Conservation (phyloP, 2,113 vertebrate genomes). For the Sterrhoptilus dennistouni region DNA sequence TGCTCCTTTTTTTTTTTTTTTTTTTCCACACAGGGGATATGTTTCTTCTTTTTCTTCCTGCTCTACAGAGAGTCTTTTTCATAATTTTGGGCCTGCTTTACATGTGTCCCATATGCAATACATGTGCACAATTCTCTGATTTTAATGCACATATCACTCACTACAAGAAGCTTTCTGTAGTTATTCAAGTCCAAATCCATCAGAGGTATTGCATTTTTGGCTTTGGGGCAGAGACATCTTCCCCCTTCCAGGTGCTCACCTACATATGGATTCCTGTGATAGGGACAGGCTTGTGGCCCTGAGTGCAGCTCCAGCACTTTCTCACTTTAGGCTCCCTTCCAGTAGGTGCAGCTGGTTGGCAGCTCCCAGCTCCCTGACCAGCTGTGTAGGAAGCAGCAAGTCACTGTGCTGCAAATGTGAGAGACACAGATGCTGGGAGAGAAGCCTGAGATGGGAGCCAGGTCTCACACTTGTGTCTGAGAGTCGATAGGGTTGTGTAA, state of each 20-base stretch:
- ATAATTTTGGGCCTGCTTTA: neutral
- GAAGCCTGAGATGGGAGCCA: neutral
- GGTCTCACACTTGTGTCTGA: neutral
- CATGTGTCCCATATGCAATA: neutral
- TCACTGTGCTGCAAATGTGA: neutral
- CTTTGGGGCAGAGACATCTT: neutral
- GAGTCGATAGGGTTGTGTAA: neutral
- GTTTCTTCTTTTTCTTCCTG: neutral
- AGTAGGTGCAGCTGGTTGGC: constrained; percentile 12
- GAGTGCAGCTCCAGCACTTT: neutral
- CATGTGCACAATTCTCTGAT: neutral
- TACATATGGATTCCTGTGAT: neutral
- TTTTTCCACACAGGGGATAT: neutral
- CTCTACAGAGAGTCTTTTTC: neutral
- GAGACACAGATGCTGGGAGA: neutral
- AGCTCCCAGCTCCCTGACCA: neutral
- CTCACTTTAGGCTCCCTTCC: neutral
- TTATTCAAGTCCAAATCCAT: neutral
- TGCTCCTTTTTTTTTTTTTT: neutral
- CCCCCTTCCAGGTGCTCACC: neutral
- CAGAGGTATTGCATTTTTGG: neutral
- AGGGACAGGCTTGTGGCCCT: neutral
- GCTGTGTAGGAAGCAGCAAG: neutral
- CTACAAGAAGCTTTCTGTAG: neutral
- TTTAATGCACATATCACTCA: neutral